Base-by-base conservation (phyloP, 2,113 vertebrate genomes). In the Octodon degus region DNA sequence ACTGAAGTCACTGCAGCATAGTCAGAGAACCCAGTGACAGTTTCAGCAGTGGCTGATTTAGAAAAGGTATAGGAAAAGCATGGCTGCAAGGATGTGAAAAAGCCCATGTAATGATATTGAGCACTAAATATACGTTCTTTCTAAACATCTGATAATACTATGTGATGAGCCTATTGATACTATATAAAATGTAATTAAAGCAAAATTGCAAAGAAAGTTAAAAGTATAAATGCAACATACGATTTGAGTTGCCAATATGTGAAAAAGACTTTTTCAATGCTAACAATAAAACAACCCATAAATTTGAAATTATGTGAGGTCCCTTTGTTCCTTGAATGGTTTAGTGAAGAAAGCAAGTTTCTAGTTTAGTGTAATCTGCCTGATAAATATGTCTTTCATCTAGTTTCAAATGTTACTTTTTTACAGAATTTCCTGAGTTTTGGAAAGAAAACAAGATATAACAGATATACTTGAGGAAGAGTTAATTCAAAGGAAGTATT, bases 111-210 rank as follows among this genome's bases (percentile, higher is more conserved):
- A 81, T 47, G 25, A n/a, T 88, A 70, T 0, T 72, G 74, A 93
- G 40, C 65, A 85, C n/a, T 13, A 68, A 19, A 65, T 90, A 72
- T 86, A 25, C 53, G 81, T 81, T 93, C 43, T 74, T 43, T 5
- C 34, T 37, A 50, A 79, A 2, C 0, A 14, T 82, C 24, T 12
- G 84, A 12, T 55, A 43, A 86, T 50, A 1, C 17, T 91, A 9
- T 20, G 11, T 1, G 16, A 20, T 20, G 90, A 40, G 7, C 32
- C 90, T 76, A 58, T 9, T 67, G 20, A 77, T 67, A 60, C 7
- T 85, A 22, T 60, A 76, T 84, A 96, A 87, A 81, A 5, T 90
- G 22, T 27, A 17, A 68, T 76, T 94, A 93, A 80, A 65, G 82
- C 65, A 92, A 89, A 77, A 60, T 50, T 77, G 24, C 50, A 88